A percentile compares a stretch with the other conserved stretches of the same genome.
Evolutionary conservation across 2,113 vertebrate species (phyloP).

Genomic region (Ia io): DNA sequence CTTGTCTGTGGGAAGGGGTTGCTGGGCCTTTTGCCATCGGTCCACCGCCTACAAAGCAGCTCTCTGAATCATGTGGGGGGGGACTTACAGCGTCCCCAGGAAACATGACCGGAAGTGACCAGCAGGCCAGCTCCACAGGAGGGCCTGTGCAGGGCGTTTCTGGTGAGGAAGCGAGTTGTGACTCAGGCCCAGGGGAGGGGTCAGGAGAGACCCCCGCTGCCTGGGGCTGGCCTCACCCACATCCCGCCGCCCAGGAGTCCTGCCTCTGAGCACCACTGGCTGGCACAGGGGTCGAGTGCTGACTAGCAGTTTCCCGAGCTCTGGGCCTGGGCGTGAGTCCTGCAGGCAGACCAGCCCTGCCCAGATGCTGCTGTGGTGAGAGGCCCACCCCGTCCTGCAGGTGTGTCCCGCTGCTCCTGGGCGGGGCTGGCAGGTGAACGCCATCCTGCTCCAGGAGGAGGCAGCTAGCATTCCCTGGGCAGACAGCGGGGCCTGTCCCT

Average conservation of each 20-base stretch:
- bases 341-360: fast-evolving
- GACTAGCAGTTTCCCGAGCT: fast-evolving
- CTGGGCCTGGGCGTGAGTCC: too few relatives aligned
- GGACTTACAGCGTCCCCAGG: neutral
- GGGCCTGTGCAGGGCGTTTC: fast-evolving
- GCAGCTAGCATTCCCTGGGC: neutral
- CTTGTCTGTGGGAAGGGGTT: neutral
- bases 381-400: neutral
- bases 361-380: fast-evolving
- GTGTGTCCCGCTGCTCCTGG: fast-evolving
- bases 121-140: fast-evolving
- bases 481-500: fast-evolving
- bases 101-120: fast-evolving
- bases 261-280: neutral
- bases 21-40: fast-evolving
- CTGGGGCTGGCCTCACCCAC: fast-evolving
- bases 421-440: neutral
- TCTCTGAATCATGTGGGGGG: neutral
- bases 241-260: neutral
- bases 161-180: fast-evolving
- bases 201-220: neutral
- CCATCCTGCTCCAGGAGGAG: neutral
- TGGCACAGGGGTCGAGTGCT: fast-evolving
- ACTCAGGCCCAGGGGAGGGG: neutral
- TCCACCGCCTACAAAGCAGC: neutral